Evolutionary conservation across 2,797 vertebrate genomes (phyloP).

Genomic region (Nannoperca australis): DNA sequence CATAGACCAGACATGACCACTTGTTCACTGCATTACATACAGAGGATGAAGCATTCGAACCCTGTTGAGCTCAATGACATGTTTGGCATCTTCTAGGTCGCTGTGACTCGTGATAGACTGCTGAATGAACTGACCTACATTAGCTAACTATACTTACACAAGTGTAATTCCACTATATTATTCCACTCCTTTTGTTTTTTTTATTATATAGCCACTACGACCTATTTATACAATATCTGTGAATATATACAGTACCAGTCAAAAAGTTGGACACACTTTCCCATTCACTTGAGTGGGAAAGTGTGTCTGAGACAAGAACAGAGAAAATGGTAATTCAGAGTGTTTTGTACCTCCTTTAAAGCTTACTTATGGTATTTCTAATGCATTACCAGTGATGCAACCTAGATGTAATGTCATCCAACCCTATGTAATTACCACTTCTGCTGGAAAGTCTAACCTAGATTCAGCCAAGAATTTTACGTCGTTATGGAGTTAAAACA

Average conservation of each 20-base stretch:
- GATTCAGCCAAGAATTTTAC: conserved; percentile 46
- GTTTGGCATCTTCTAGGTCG: conserved; percentile 3
- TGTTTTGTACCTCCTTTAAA: conserved; percentile 22
- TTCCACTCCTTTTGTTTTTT: background rate
- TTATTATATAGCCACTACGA: background rate
- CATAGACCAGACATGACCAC: background rate
- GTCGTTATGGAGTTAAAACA: conserved; percentile 45
- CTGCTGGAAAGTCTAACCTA: conserved; percentile 47
- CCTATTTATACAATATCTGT: background rate
- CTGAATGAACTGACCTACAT: conserved; percentile 52
- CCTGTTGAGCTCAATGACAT: background rate
- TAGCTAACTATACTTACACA: conserved; percentile 9
- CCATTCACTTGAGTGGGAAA: too few relatives aligned
- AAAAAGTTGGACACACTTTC: too few relatives aligned
- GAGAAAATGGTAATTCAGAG: background rate
- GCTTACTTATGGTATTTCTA: conserved; percentile 13
- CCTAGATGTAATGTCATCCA: conserved; percentile 54
- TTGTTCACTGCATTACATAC: background rate
- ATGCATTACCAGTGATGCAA: conserved; percentile 58
- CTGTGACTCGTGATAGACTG: conserved; percentile 3
- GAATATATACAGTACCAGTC: background rate
- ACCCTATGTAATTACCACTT: conserved; percentile 30
- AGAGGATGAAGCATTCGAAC: background rate
- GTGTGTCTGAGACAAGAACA: background rate
- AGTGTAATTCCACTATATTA: conserved; percentile 13